These are phyloP conservation scores for Psittacara wagleri DNA, from an alignment of 2,113 vertebrate genomes.

Conservation along the genomic window DNA sequence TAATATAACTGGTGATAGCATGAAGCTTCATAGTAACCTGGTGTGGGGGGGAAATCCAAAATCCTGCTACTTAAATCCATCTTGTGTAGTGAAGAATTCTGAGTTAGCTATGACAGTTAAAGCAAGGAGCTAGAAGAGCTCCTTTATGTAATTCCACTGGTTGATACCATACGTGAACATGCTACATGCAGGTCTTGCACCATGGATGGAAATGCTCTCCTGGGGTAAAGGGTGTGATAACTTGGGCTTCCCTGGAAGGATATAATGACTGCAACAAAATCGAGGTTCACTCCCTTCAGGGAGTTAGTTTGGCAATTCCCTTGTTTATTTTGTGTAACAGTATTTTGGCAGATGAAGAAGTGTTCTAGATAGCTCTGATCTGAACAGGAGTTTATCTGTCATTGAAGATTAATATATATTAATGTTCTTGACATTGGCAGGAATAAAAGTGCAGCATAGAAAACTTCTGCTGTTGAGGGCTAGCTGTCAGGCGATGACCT, in stretches of 20 bases:
- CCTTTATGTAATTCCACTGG: not conserved
- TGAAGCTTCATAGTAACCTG: not conserved
- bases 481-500: not conserved
- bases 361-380: not conserved
- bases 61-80: not conserved
- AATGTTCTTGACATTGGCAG: not conserved
- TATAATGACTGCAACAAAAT: not conserved
- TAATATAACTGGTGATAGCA: not conserved
- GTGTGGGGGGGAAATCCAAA: not conserved
- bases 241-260: not conserved
- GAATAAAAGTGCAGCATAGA: not conserved
- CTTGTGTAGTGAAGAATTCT: not conserved
- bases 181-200: not conserved
- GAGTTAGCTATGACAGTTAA: not conserved
- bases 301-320: not conserved
- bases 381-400: not conserved
- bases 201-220: fast-evolving
- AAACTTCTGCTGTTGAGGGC: not conserved
- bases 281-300: not conserved
- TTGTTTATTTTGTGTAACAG: not conserved
- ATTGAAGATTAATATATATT: not conserved
- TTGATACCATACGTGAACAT: not conserved
- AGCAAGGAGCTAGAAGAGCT: not conserved
- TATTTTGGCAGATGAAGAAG: not conserved
- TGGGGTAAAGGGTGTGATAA: not conserved